Evolutionary conservation across 2,797 vertebrate species (phyloP).

Genomic region (Cossypha caffra): DNA sequence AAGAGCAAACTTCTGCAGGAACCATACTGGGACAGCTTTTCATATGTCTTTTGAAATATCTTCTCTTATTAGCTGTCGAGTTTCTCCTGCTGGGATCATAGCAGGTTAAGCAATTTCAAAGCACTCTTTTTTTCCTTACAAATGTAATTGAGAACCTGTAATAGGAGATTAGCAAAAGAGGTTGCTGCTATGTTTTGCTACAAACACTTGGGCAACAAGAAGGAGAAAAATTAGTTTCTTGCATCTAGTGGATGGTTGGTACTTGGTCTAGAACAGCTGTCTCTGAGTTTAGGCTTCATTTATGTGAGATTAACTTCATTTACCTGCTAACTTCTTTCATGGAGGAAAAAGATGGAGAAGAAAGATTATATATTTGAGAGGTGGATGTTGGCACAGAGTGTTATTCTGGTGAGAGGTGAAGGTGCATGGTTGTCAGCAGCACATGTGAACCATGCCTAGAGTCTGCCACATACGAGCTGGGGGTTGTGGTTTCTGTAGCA

Average conservation of each 20-base stretch:
- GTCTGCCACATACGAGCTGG: neutral
- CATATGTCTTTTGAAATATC: neutral
- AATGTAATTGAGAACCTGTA: neutral
- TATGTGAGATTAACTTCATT: neutral
- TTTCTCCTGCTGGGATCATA: slow-evolving; percentile 5
- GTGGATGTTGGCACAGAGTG: neutral
- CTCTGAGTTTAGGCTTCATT: neutral
- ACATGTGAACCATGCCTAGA: neutral
- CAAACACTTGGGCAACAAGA: neutral
- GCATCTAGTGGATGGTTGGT: neutral
- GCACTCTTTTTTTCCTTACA: neutral
- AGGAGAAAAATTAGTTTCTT: neutral
- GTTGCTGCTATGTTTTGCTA: neutral
- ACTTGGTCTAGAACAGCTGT: neutral
- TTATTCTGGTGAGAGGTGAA: neutral
- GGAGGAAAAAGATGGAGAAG: neutral
- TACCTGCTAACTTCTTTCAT: neutral
- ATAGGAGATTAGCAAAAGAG: neutral
- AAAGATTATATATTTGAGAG: neutral
- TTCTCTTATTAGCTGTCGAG: neutral
- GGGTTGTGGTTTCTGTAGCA: neutral
- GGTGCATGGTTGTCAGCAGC: neutral
- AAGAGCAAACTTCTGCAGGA: neutral
- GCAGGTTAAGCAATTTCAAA: slow-evolving; percentile 17
- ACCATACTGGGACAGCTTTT: neutral